These are phyloP conservation scores for Baryphthengus martii DNA, from an alignment of 2,113 vertebrate species.

Conservation along the genomic window DNA sequence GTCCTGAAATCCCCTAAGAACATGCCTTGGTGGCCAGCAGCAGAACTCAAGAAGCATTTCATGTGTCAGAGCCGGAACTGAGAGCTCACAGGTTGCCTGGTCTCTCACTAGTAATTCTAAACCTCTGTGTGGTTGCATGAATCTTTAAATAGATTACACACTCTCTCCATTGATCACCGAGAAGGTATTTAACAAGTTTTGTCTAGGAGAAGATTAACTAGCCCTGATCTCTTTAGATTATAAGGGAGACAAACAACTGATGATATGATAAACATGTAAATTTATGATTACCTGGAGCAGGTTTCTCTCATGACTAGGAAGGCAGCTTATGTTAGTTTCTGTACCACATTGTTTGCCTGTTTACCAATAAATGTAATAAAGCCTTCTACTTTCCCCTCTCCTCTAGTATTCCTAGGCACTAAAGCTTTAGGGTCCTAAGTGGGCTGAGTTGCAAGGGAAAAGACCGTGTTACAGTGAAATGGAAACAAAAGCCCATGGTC, in stretches of 20 bases:
- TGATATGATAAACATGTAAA: background rate
- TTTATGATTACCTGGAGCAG: background rate
- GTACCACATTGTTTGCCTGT: background rate
- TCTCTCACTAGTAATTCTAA: background rate
- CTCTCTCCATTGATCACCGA: background rate
- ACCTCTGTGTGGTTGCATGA: background rate
- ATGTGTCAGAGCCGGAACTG: background rate
- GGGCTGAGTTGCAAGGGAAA: background rate
- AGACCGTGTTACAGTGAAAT: background rate
- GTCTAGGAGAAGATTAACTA: background rate
- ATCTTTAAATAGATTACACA: slow-evolving; percentile 3
- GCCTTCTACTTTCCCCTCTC: background rate
- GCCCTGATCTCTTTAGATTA: background rate
- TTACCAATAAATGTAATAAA: background rate
- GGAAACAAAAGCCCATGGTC: background rate
- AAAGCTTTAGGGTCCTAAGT: background rate
- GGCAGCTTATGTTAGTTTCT: background rate
- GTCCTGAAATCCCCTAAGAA: background rate
- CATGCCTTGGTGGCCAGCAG: background rate
- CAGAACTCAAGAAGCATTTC: background rate
- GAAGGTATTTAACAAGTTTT: background rate
- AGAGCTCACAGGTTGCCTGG: background rate
- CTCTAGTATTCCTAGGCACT: background rate
- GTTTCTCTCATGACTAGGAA: background rate
- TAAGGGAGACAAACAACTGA: background rate